A percentile compares a stretch with the other conserved stretches of the same genome.
Evolutionary conservation across 1,140 invertebrate genomes (phyloP).

Genomic region (Popillia japonica): DNA sequence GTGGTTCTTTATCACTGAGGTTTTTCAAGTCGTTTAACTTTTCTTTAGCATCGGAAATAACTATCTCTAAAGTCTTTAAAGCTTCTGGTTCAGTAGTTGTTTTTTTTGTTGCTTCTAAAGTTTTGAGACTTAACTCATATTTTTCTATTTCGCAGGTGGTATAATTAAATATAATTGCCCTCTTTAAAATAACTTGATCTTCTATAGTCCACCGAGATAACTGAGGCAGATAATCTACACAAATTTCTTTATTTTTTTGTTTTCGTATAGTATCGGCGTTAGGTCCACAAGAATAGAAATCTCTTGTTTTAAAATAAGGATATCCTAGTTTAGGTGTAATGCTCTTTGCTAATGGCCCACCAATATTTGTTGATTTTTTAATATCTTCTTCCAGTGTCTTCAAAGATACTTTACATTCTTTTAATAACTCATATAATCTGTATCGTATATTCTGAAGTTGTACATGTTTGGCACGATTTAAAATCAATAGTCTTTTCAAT

Average conservation of each 20-base stretch:
- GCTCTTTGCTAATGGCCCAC: slow-evolving; percentile 4
- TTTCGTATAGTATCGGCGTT: slow-evolving; percentile 53
- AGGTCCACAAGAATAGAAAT: slow-evolving; percentile 50
- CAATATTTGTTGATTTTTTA: slow-evolving; percentile 1
- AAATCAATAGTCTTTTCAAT: slow-evolving; percentile 35
- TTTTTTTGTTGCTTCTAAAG: slow-evolving; percentile 34
- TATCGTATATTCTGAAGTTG: slow-evolving; percentile 16
- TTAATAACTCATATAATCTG: slow-evolving; percentile 28
- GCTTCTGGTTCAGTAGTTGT: not conserved
- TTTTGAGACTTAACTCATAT: not conserved
- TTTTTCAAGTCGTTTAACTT: slow-evolving; percentile 12
- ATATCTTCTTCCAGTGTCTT: slow-evolving; percentile 37
- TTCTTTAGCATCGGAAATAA: not conserved
- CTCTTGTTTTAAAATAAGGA: slow-evolving; percentile 57
- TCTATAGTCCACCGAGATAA: slow-evolving; percentile 46
- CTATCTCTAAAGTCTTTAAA: not conserved
- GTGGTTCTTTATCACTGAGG: not conserved
- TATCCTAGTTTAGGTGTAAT: slow-evolving; percentile 50
- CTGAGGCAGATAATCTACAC: slow-evolving; percentile 46
- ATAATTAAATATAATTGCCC: slow-evolving; percentile 25
- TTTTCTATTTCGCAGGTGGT: not conserved
- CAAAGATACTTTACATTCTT: slow-evolving; percentile 2
- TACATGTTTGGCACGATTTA: slow-evolving; percentile 24
- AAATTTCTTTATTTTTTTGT: slow-evolving; percentile 48
- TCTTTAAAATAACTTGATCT: slow-evolving; percentile 27